Base-by-base conservation (phyloP, 2,888 invertebrate genomes). In the Coronaproctus castanopsis region DNA sequence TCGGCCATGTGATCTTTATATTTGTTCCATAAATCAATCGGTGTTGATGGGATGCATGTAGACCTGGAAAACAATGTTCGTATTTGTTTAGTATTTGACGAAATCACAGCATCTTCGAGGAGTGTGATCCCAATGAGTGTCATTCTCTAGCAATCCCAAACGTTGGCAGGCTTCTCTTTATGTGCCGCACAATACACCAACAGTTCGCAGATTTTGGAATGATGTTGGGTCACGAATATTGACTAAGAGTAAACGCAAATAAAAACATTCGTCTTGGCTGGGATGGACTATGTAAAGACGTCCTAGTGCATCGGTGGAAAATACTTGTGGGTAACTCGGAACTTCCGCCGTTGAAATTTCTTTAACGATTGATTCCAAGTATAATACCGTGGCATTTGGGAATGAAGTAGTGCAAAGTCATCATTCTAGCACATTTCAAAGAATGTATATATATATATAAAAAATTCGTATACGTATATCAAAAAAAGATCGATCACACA, bases 131-230 rank as follows among this genome's bases (percentile, higher is more conserved):
- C 69, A 70, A 54, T 68, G 67, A 24, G 55, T 60, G 62, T 70
- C 69, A 62, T 69, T 64, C 64, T 71, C 68, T 23, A 72, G 61
- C 56, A 71, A 63, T 8, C 68, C 66, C 49, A 64, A 57, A 10
- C 58, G 60, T 57, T 66, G 59, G 62, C 70, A 70, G 50, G 69
- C 69, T 55, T 65, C 52, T 49, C 66, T 61, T 60, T 65, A 72
- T 21, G 69, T 69, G 52, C 50, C 54, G 61, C 63, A 61, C 22
- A 65, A 52, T 24, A 62, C 61, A 24, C 67, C 67, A 57, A 69
- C 65, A n/a, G 64, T 71, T 65, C 65, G 67, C 36, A 70, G 63
- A 57, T 63, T 62, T 55, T 54, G 56, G 65, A 60, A 67, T 55
- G 65, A 67, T 1, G 62, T 65, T 20, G 66, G 66, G 20, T 65